Percentiles rank a stretch among this genome's conserved stretches.
Evolutionary conservation across 2,888 invertebrate species (phyloP).

Genomic region (Glomeris marginata): DNA sequence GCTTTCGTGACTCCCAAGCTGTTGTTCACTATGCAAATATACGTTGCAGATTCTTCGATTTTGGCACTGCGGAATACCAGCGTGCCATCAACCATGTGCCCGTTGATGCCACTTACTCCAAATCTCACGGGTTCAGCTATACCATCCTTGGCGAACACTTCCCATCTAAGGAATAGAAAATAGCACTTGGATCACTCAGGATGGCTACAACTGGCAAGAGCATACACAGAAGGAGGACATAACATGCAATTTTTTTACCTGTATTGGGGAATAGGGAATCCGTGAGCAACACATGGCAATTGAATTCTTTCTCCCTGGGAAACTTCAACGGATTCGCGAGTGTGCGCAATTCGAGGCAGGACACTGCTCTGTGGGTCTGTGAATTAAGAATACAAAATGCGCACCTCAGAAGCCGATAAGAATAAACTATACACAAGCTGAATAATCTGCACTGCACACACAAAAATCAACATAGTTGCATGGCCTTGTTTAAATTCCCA

Average conservation of each 20-base stretch:
- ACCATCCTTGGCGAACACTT: conserved; percentile 2
- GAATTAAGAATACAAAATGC: conserved; percentile 2
- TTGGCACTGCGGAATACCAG: conserved; percentile 8
- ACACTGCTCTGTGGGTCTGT: conserved; percentile 15
- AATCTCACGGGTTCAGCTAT: conserved; percentile 1
- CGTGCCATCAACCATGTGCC: conserved; percentile 7
- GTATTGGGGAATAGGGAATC: conserved; percentile 14
- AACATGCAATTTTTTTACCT: conserved; percentile 4
- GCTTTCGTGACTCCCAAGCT: conserved; percentile 9
- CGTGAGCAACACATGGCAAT: conserved; percentile 15
- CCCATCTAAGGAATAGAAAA: conserved; percentile 10
- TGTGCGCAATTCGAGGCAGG: conserved; percentile 14
- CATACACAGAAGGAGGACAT: too few relatives aligned
- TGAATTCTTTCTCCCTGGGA: conserved; percentile 12
- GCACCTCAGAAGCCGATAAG: too few relatives aligned
- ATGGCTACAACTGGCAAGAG: too few relatives aligned
- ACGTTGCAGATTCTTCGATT: conserved; percentile 13
- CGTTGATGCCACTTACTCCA: conserved; percentile 6
- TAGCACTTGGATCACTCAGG: not conserved
- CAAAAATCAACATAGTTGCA: not conserved
- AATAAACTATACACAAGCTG: not conserved
- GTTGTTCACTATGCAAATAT: conserved; percentile 14
- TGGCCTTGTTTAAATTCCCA: too few relatives aligned
- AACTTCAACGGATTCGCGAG: conserved; percentile 7
- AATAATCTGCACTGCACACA: not conserved